These are phyloP conservation scores for Strigamia maritima DNA, from an alignment of 2,888 invertebrate genomes.

Conservation along the genomic window DNA sequence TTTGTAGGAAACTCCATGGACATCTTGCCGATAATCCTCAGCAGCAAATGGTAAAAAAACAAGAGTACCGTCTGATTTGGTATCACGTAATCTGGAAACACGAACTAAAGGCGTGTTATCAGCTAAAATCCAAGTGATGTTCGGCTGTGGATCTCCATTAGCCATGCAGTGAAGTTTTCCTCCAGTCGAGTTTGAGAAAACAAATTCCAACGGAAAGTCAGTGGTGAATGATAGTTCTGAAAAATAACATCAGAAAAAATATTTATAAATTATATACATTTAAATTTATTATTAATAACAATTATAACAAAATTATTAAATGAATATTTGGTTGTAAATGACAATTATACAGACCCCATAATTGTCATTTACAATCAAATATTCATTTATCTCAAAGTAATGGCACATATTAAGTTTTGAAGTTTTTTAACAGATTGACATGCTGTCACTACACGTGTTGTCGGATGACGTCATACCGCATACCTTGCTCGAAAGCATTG, in stretches of 20 bases:
- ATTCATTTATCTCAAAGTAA: too few relatives aligned
- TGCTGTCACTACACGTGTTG: background rate
- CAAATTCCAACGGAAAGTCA: constrained; percentile 37
- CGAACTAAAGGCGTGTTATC: constrained; percentile 46
- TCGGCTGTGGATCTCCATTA: constrained; percentile 47
- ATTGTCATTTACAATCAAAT: too few relatives aligned
- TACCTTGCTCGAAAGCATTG: background rate
- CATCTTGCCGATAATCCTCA: constrained; percentile 43
- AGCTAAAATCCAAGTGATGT: constrained; percentile 47
- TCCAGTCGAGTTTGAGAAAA: constrained; percentile 49
- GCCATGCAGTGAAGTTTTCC: constrained; percentile 47
- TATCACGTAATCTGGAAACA: constrained; percentile 45
- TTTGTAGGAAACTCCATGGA: constrained; percentile 45
- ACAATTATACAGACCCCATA: too few relatives aligned
- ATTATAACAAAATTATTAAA: too few relatives aligned
- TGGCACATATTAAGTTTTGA: too few relatives aligned
- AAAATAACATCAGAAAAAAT: background rate
- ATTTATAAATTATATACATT: background rate
- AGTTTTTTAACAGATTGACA: background rate
- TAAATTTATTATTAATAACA: background rate
- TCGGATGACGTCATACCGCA: background rate
- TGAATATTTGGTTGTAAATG: too few relatives aligned
- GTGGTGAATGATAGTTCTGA: background rate
- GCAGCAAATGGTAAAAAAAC: constrained; percentile 42
- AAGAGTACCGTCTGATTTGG: constrained; percentile 45